phyloP scores from a whole-genome alignment of 2,797 vertebrate genomes.

The Petrocephalus sullivani region DNA sequence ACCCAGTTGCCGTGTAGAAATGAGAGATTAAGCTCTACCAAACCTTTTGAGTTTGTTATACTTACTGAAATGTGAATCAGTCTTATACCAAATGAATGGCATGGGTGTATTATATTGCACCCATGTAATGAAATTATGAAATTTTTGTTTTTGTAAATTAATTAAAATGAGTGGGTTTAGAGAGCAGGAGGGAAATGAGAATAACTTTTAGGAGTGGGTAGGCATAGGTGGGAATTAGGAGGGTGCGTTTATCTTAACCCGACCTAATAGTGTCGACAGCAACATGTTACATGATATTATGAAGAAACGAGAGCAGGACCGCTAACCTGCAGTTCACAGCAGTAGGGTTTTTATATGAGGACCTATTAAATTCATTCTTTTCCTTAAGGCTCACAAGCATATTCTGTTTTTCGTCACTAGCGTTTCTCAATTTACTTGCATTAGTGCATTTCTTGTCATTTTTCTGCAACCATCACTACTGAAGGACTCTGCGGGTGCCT shows the following conservation, averaged over 20 bases:
- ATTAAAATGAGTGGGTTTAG: slow-evolving; percentile 39
- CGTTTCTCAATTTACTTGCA: background rate
- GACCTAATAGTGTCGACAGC: background rate
- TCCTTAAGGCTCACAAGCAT: background rate
- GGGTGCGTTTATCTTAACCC: background rate
- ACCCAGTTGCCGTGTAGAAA: background rate
- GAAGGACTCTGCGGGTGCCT: background rate
- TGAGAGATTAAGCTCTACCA: background rate
- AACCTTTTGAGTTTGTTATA: background rate
- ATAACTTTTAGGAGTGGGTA: background rate
- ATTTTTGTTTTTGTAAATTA: slow-evolving; percentile 40
- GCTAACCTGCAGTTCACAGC: background rate
- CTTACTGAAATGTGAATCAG: too few species aligned
- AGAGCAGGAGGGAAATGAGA: slow-evolving; percentile 20
- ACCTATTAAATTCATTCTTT: background rate
- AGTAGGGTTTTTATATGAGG: background rate
- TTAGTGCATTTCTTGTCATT: background rate
- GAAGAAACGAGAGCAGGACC: background rate
- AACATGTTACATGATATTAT: background rate
- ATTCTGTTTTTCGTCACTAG: background rate
- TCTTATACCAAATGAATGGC: background rate
- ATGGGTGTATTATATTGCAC: background rate
- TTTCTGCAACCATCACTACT: background rate
- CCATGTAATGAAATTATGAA: background rate
- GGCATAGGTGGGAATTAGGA: background rate